Base-by-base conservation (phyloP, 2,888 invertebrate genomes). In the Eledone cirrhosa region DNA sequence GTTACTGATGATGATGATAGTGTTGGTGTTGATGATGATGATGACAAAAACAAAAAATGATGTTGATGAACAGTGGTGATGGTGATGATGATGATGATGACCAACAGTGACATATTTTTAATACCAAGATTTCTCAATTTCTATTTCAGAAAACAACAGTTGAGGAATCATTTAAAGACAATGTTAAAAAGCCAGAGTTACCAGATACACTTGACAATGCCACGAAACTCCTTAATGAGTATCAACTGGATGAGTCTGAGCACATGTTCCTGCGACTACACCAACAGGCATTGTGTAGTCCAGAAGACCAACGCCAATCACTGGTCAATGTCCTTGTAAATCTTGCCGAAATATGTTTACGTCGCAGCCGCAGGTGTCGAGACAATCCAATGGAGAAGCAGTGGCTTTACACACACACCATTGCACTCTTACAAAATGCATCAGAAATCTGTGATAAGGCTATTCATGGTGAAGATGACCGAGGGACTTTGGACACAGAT, bases 361-460 rank as follows among this genome's bases (percentile, higher is more conserved):
- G 86, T 13, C 83, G 85, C 27, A 86, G 86, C 80, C 81, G 86
- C 16, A 84, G 86, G 80, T 86, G 86, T 74, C 84, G 87, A 2
- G 86, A 86, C 76, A 88, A 86, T 80, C 87, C 87, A 0, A 81
- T 88, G 78, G 87, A 88, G 78, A 87, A 87, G 86, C 87, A 88
- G 78, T 87, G 88, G 86, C 80, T 88, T 67, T 87, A 87, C 79
- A 85, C 88, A 81, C 88, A 88, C 78, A 86, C 87, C 11, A 87
- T 87, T 13, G 86, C 87, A 3, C 79, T 88, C 27, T 84, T 88
- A 24, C 86, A 86, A 72, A 86, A 87, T 76, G 87, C 86, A 5
- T 82, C 85, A 16, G 87, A 88, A 76, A 82, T 86, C 48, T 88
- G 88, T 80, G 83, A 84, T 8, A 82, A 85, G 14, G 87, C 85